Evolutionary conservation across 2,888 invertebrate species (phyloP).

Genomic region (Protophormia terraenovae): DNA sequence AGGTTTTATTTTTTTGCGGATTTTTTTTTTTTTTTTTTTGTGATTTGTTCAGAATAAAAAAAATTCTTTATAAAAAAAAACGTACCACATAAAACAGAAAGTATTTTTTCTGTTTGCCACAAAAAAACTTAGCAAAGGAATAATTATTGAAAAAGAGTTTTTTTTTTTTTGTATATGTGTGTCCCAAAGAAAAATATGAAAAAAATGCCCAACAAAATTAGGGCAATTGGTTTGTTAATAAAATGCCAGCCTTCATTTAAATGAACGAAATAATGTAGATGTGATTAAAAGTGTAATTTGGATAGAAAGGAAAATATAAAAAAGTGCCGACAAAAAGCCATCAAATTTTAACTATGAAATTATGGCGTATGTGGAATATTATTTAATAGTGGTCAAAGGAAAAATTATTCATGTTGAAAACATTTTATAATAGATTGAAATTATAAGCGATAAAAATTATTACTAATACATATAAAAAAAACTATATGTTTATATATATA

Average conservation of each 20-base stretch:
- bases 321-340: not conserved
- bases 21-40: slow-evolving; percentile 14
- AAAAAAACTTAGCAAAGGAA: not conserved
- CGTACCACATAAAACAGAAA: slow-evolving; percentile 36
- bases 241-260: slow-evolving; percentile 18
- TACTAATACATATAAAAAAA: not conserved
- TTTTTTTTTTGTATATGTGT: too few relatives aligned
- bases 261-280: slow-evolving; percentile 11
- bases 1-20: slow-evolving; percentile 6
- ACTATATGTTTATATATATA: not conserved
- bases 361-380: not conserved
- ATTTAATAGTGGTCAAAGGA: not conserved
- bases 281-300: not conserved
- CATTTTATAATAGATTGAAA: too few relatives aligned
- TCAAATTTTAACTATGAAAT: not conserved
- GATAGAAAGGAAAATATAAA: not conserved
- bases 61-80: not conserved
- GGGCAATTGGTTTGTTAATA: slow-evolving; percentile 66
- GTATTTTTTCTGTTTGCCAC: not conserved
- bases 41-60: not conserved
- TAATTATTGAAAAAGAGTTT: not conserved
- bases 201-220: slow-evolving; percentile 47
- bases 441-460: too few relatives aligned
- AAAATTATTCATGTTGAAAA: too few relatives aligned
- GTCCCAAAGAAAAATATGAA: not conserved